phyloP scores from a whole-genome alignment of 2,113 vertebrate genomes.

The Phoenicopterus ruber region DNA sequence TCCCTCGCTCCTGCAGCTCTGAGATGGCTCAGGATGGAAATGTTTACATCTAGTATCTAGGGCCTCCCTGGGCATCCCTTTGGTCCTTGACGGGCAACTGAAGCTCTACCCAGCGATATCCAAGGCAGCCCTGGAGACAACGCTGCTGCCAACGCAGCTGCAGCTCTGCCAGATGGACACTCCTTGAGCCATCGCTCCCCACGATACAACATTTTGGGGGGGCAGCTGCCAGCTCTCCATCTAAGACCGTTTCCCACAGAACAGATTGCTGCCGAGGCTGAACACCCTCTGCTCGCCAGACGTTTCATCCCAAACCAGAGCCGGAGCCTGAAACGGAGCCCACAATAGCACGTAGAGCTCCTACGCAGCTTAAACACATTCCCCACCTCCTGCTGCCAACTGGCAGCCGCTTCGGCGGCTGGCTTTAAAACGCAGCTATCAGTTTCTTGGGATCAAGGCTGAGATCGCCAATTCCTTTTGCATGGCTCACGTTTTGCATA shows the following conservation, averaged over 20 bases:
- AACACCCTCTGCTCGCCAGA: background rate
- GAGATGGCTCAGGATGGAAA: background rate
- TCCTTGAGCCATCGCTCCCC: background rate
- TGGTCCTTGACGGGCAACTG: background rate
- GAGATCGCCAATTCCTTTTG: background rate
- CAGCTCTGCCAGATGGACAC: background rate
- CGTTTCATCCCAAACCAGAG: background rate
- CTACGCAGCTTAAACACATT: accelerated
- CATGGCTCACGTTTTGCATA: accelerated
- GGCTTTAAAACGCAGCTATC: background rate
- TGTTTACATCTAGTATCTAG: too few relatives aligned
- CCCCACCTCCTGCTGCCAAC: background rate
- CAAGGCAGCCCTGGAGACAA: background rate
- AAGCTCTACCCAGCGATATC: background rate
- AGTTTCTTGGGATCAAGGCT: background rate
- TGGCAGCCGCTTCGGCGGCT: background rate
- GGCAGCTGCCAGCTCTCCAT: background rate
- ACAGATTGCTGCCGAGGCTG: background rate
- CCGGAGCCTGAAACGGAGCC: background rate
- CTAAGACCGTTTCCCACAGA: background rate
- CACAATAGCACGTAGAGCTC: background rate
- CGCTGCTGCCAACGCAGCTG: background rate
- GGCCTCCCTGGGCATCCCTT: too few relatives aligned
- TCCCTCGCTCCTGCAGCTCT: background rate
- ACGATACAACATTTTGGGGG: accelerated